phyloP scores from a whole-genome alignment of 2,113 vertebrate genomes.

The Fulmarus glacialis region DNA sequence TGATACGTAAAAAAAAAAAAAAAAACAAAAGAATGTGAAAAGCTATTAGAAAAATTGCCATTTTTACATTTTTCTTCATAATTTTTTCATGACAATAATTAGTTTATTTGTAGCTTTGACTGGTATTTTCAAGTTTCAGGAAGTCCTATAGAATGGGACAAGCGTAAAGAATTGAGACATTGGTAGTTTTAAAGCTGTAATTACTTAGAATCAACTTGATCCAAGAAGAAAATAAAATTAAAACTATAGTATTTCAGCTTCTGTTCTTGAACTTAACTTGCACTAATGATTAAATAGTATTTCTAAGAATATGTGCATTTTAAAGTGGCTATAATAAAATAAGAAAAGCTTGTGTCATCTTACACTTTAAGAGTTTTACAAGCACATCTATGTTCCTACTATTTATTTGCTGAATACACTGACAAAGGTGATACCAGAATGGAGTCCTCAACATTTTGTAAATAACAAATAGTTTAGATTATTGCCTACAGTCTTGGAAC shows the following conservation, averaged over 20 bases:
- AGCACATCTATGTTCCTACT: neutral
- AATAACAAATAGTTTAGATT: neutral
- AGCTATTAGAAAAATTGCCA: neutral
- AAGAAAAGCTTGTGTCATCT: neutral
- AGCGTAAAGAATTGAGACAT: neutral
- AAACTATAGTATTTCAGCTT: neutral
- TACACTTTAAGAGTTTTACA: neutral
- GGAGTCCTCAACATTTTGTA: neutral
- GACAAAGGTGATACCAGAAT: neutral
- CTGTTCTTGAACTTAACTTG: neutral
- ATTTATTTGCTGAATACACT: neutral
- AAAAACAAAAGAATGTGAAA: neutral
- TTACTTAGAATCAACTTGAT: neutral
- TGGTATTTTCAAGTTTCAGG: neutral
- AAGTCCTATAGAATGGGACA: neutral
- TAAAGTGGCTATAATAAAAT: neutral
- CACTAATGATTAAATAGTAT: neutral
- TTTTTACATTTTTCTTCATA: neutral
- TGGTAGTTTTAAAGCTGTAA: neutral
- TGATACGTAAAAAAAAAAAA: neutral
- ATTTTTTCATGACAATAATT: neutral
- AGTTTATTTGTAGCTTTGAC: neutral
- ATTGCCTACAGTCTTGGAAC: neutral
- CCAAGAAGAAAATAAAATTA: neutral
- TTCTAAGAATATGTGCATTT: neutral